Conservation (phyloP, 37 sponge, comb jelly and placozoan genomes). For the Chondrosia reniformis region DNA sequence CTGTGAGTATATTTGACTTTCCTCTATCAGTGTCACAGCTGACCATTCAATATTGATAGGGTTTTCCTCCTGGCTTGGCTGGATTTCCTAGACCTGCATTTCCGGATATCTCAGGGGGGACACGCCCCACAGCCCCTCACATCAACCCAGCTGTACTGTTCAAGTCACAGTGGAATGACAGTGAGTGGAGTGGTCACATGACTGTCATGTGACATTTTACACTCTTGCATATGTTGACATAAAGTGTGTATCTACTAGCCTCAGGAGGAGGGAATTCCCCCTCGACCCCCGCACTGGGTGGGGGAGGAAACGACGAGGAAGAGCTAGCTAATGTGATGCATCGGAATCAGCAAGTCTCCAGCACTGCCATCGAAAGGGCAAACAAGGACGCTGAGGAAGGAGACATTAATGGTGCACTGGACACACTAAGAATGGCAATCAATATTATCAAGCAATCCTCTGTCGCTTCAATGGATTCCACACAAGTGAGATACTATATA, state of each 20-base stretch:
- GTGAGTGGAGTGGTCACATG: neutral
- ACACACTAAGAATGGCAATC: slow-evolving; percentile 80
- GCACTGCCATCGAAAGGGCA: slow-evolving; percentile 80
- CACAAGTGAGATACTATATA: slow-evolving; percentile 20
- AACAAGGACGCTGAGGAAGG: slow-evolving; percentile 67
- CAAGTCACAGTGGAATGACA: slow-evolving; percentile 36
- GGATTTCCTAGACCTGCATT: slow-evolving; percentile 22
- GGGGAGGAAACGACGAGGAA: slow-evolving; percentile 41
- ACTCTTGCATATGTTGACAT: neutral
- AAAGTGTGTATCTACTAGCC: neutral
- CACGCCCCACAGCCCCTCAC: slow-evolving; percentile 58
- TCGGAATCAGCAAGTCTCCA: slow-evolving; percentile 85
- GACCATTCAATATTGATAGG: too few species aligned
- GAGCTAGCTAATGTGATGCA: slow-evolving; percentile 76
- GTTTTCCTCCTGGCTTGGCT: slow-evolving; percentile 37
- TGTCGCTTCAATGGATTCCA: slow-evolving; percentile 61
- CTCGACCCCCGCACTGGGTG: too few species aligned
- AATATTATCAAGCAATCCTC: slow-evolving; percentile 85
- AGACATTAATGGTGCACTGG: slow-evolving; percentile 78
- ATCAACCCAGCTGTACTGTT: slow-evolving; percentile 92
- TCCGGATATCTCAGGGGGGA: slow-evolving; percentile 2
- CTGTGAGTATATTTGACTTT: neutral
- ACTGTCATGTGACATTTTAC: neutral
- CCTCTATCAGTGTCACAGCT: neutral
- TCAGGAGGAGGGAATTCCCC: neutral